A percentile compares a stretch with the other conserved stretches of the same genome.
Conservation (phyloP, 92 coral and sea anemone genomes). For the Zoanthus sansibaricus region DNA sequence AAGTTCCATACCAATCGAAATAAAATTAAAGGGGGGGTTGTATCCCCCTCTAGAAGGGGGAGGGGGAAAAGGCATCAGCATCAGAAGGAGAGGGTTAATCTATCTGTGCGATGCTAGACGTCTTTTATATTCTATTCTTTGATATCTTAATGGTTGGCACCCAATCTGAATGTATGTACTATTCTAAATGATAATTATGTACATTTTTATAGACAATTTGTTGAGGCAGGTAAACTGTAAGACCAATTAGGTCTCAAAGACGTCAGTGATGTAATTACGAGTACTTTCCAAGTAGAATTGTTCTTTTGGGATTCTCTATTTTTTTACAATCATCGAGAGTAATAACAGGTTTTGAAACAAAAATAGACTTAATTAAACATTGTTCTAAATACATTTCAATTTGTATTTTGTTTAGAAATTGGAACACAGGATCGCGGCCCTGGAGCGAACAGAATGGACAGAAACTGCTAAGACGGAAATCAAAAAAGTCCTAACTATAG, state of each 20-base stretch:
- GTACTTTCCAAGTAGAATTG: too few relatives aligned
- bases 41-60: too few relatives aligned
- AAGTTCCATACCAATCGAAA: too few relatives aligned
- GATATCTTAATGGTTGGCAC: not conserved
- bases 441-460: slow-evolving; percentile 29
- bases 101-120: not conserved
- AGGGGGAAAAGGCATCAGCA: too few relatives aligned
- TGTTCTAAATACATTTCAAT: not conserved
- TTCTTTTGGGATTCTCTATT: too few relatives aligned
- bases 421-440: slow-evolving; percentile 40
- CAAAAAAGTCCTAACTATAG: slow-evolving; percentile 35
- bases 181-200: too few relatives aligned
- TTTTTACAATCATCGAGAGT: too few relatives aligned
- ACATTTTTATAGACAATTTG: not conserved
- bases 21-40: too few relatives aligned
- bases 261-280: too few relatives aligned
- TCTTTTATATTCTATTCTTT: not conserved
- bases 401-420: slow-evolving; percentile 33
- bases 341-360: not conserved
- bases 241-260: too few relatives aligned
- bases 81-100: not conserved
- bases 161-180: too few relatives aligned
- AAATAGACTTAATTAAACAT: not conserved
- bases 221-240: not conserved
- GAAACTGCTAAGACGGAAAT: slow-evolving; percentile 31